phyloP scores from a whole-genome alignment of 2,888 invertebrate species.

The Acanthosoma haemorrhoidale region DNA sequence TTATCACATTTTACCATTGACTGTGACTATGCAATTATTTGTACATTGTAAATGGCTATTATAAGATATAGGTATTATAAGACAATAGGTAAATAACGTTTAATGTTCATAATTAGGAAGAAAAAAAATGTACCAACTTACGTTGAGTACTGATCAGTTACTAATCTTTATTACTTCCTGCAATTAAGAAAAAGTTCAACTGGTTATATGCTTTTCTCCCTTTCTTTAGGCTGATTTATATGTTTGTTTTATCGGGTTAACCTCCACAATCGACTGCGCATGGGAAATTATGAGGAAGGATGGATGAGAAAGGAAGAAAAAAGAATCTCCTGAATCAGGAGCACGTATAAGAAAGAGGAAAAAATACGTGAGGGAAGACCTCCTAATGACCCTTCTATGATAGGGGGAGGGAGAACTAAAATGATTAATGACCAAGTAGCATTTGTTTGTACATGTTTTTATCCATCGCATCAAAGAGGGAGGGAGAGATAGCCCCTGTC shows the following conservation, averaged over 20 bases:
- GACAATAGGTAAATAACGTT: too few relatives aligned
- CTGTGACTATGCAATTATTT: too few relatives aligned
- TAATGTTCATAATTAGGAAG: too few relatives aligned
- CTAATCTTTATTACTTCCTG: too few relatives aligned
- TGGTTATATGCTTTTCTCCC: too few relatives aligned
- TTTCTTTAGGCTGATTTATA: background rate
- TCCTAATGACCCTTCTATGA: slow-evolving; percentile 2
- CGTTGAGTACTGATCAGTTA: too few relatives aligned
- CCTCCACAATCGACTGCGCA: background rate
- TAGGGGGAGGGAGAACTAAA: background rate
- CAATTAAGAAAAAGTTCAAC: too few relatives aligned
- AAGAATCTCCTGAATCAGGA: slow-evolving; percentile 1
- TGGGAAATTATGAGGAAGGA: slow-evolving; percentile 2
- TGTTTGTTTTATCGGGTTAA: background rate
- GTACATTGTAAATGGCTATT: too few relatives aligned
- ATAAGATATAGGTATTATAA: too few relatives aligned
- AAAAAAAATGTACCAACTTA: too few relatives aligned
- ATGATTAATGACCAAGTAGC: background rate
- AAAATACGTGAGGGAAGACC: background rate
- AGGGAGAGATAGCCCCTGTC: background rate
- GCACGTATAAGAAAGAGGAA: background rate
- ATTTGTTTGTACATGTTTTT: slow-evolving; percentile 13
- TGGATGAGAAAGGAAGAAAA: background rate
- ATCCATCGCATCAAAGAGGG: too few relatives aligned
- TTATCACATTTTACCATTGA: too few relatives aligned